Conservation (phyloP, 1,140 invertebrate genomes). For the Ruditapes philippinarum region DNA sequence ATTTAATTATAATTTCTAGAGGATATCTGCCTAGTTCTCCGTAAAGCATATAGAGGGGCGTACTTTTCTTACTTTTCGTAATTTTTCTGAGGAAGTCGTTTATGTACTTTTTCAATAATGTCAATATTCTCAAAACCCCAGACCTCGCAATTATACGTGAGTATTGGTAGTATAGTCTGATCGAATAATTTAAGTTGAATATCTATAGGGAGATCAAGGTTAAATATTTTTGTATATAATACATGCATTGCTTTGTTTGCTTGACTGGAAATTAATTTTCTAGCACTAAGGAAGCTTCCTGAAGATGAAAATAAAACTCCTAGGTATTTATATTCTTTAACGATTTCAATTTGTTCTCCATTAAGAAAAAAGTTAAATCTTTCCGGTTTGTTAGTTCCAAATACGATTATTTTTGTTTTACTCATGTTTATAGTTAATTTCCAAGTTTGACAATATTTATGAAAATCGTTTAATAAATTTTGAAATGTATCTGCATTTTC, state of each 20-base stretch:
- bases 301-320: too few relatives aligned
- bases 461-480: background rate
- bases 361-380: too few relatives aligned
- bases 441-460: background rate
- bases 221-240: background rate
- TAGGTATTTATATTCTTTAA: constrained; percentile 13
- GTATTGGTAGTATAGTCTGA: background rate
- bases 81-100: too few relatives aligned
- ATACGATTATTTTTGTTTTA: too few relatives aligned
- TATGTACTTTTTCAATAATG: too few relatives aligned
- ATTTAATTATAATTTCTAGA: too few relatives aligned
- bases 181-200: constrained; percentile 24
- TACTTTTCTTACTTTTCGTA: background rate
- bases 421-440: too few relatives aligned
- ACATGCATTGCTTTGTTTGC: background rate
- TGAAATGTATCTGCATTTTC: too few relatives aligned
- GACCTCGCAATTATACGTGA: background rate
- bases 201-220: background rate
- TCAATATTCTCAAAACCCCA: constrained; percentile 44
- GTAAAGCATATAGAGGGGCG: background rate
- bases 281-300: background rate
- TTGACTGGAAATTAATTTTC: background rate
- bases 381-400: too few relatives aligned
- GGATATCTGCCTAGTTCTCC: too few relatives aligned
- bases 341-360: background rate